These are phyloP conservation scores for Acleris literana DNA, from an alignment of 2,888 invertebrate genomes.

Conservation along the genomic window DNA sequence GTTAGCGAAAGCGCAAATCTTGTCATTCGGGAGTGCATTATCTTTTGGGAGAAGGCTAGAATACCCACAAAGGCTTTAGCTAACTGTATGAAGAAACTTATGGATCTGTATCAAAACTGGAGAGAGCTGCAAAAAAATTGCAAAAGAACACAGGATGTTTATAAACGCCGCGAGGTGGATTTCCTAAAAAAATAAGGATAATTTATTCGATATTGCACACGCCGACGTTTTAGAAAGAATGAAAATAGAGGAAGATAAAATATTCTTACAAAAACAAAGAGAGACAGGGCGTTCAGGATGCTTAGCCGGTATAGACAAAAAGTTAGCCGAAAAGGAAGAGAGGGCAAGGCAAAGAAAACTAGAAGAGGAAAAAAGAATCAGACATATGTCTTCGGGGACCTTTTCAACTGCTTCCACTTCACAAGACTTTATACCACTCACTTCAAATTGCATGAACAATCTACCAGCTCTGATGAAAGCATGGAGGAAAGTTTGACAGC, in stretches of 20 bases:
- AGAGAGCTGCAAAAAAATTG: constrained; percentile 47
- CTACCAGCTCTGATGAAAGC: no score
- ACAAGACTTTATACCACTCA: no score
- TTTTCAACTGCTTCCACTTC: not conserved
- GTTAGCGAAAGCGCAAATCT: constrained; percentile 43
- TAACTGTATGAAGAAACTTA: constrained; percentile 42
- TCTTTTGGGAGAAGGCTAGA: constrained; percentile 46
- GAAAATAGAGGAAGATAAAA: constrained; percentile 46
- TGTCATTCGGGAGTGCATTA: constrained; percentile 44
- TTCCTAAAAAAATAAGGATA: constrained; percentile 39
- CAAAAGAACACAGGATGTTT: constrained; percentile 39
- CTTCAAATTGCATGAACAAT: no score
- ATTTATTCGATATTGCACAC: constrained; percentile 43
- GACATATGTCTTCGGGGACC: no score
- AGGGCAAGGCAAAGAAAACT: constrained; percentile 27
- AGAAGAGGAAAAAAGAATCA: not conserved
- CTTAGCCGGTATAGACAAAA: constrained; percentile 46
- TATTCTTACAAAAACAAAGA: constrained; percentile 43
- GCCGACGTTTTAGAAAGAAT: constrained; percentile 41
- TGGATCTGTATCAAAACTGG: constrained; percentile 50
- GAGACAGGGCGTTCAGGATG: constrained; percentile 44
- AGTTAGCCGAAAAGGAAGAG: constrained; percentile 45
- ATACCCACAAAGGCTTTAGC: constrained; percentile 41
- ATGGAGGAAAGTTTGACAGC: no score
- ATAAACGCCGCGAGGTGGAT: constrained; percentile 35